Conservation (phyloP, 2,888 invertebrate species). For the Beris chalybata region DNA sequence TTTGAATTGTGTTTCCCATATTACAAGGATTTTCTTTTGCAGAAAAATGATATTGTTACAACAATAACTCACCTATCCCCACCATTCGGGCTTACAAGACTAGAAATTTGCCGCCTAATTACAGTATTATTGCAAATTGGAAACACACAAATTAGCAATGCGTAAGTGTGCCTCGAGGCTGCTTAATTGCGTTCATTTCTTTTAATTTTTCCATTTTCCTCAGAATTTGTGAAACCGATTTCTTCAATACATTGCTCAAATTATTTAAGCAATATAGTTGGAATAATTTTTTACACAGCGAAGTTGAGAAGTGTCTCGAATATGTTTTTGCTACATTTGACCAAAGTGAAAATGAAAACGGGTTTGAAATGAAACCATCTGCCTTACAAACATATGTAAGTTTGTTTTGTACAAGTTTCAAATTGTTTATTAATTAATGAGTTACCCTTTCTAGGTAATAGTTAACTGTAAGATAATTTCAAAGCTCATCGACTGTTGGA, state of each 20-base stretch:
- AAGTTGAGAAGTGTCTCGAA: constrained; percentile 78
- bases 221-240: constrained; percentile 59
- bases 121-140: constrained; percentile 75
- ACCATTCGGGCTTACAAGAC: constrained; percentile 77
- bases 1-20: neutral
- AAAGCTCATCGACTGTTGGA: constrained; percentile 79
- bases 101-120: constrained; percentile 79
- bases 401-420: constrained; percentile 27
- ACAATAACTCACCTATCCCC: constrained; percentile 70
- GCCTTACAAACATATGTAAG: constrained; percentile 62
- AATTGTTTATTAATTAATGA: constrained; percentile 37
- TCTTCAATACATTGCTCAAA: constrained; percentile 71
- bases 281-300: constrained; percentile 95
- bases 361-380: constrained; percentile 47
- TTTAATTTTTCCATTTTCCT: constrained; percentile 22
- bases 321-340: constrained; percentile 63
- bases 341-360: constrained; percentile 50
- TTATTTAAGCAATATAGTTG: constrained; percentile 86
- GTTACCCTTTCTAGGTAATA: constrained; percentile 64
- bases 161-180: constrained; percentile 56
- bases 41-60: constrained; percentile 54
- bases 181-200: neutral
- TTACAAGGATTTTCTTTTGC: neutral
- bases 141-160: constrained; percentile 70
- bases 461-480: constrained; percentile 77